Base-by-base conservation (phyloP, 2,888 invertebrate species). In the Machimus atricapillus region DNA sequence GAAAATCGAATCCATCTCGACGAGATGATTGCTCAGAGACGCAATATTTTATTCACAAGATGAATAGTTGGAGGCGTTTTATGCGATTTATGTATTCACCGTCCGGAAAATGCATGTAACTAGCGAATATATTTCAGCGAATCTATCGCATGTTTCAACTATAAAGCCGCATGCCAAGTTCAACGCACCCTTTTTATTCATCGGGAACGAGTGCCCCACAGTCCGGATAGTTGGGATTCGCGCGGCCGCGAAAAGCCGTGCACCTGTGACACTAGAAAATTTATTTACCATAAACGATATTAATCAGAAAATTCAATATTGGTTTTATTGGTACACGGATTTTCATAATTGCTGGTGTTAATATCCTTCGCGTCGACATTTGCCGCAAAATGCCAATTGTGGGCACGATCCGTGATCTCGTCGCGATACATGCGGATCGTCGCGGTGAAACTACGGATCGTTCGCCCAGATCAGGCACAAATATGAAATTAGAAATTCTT, bases 61-160 rank as follows among this genome's bases (percentile, higher is more conserved):
- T 73, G 83, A 73, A 83, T 83, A 83, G 83, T 83, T 83, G 83
- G 83, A 83, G 83, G 83, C 83, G 83, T 83, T 83, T 83, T 83
- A 83, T 43, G 83, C 66, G 37, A 83, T 83, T 83, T 83, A 83
- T 83, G 40, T 37, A 83, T 83, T 73, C 73, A 83, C 31, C 27
- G 40, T 58, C 73, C 43, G 73, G 83, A 83, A 83, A 83, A 40
- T 83, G 83, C 83, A 66, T 73, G 83, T 83, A 40, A 73, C 66
- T 73, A 27, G 66, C n/a, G 66, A 37, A 73, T 52, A 73, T 66
- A 83, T 34, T 52, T 83, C 83, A 83, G 40, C 12, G 58, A 73
- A 83, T 83, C 83, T 83, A 66, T 83, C 34, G 37, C 73, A 73
- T 73, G 83, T 37, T 40, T 43, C n/a, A 9, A 23, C 8, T 58